Base-by-base conservation (phyloP, 2,888 invertebrate species). In the Amphipyra tragopoginis region DNA sequence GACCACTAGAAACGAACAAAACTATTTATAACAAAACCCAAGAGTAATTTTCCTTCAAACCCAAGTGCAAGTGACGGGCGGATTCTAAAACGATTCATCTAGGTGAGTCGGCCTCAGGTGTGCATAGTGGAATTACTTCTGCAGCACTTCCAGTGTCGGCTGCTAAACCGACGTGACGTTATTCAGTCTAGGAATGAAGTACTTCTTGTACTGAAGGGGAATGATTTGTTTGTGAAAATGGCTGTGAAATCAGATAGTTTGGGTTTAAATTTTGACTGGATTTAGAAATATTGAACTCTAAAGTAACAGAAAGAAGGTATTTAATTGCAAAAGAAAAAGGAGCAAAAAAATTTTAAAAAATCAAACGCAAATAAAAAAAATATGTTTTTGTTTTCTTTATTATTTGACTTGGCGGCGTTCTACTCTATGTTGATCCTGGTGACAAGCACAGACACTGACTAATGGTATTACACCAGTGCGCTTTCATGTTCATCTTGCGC, bases 71-170 rank as follows among this genome's bases (percentile, higher is more conserved):
- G 47, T 50, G 62, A 63, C 58, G 54, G 42, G n/a, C 7, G 59
- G 65, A 63, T 79, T 62, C 49, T 11, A 57, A 60, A 71, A 54
- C 75, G 52, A 74, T 77, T 66, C 58, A 55, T 72, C 69, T 75
- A 64, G 58, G 72, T 62, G 50, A 80, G 53, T 42, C 43, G 56
- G 36, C 58, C 58, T 47, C 78, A 75, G 80, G 68, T 80, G 75
- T 53, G 57, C 59, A 53, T 48, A 44, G 59, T 60, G 71, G 54
- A 72, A 74, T 77, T 77, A 74, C 65, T 66, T 74, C 48, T 21
- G 38, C 49, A 57, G 42, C 57, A 61, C 47, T 65, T 52, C 33
- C 44, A 50, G 48, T 39, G 29, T 15, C 48, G 11, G 14, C 15
- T n/a, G 10, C 53, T 53, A 50, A 61, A 56, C 49, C 50, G 21